Conservation (phyloP, 2,113 vertebrate genomes). For the Nothoprocta pentlandii region DNA sequence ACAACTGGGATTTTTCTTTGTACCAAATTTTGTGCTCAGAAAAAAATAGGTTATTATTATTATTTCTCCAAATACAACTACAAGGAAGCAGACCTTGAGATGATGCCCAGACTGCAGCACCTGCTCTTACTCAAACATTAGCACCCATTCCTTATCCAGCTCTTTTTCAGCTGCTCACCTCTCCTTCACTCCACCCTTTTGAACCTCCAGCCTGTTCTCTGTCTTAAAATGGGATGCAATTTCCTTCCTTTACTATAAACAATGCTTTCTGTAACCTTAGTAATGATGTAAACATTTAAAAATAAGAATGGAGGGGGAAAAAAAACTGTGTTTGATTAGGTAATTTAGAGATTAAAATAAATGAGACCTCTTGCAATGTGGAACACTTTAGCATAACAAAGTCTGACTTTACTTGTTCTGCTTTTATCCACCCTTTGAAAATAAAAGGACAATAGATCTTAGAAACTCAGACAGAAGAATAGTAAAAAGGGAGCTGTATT, state of each 20-base stretch:
- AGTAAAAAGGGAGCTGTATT: not conserved
- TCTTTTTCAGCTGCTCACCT: not conserved
- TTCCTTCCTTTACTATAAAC: slow-evolving; percentile 71
- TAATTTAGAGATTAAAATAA: slow-evolving; percentile 46
- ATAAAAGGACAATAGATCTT: not conserved
- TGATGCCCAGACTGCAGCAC: not conserved
- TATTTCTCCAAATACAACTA: not conserved
- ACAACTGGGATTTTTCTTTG: not conserved
- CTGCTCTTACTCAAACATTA: not conserved
- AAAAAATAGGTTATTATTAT: not conserved
- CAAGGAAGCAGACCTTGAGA: fast-evolving
- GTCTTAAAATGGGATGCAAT: slow-evolving; percentile 25
- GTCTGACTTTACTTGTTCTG: slow-evolving; percentile 6
- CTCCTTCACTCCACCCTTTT: not conserved
- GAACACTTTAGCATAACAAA: slow-evolving; percentile 9
- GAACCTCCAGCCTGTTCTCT: slow-evolving; percentile 18
- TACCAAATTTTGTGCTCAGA: not conserved
- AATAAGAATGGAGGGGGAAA: slow-evolving; percentile 49
- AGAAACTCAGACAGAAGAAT: not conserved
- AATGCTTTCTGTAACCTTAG: slow-evolving; percentile 56
- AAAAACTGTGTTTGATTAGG: slow-evolving; percentile 34
- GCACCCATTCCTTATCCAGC: not conserved
- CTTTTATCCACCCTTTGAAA: not conserved
- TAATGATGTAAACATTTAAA: slow-evolving; percentile 58
- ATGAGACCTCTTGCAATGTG: not conserved